Base-by-base conservation (phyloP, 1,140 invertebrate species). In the Halesus radiatus region DNA sequence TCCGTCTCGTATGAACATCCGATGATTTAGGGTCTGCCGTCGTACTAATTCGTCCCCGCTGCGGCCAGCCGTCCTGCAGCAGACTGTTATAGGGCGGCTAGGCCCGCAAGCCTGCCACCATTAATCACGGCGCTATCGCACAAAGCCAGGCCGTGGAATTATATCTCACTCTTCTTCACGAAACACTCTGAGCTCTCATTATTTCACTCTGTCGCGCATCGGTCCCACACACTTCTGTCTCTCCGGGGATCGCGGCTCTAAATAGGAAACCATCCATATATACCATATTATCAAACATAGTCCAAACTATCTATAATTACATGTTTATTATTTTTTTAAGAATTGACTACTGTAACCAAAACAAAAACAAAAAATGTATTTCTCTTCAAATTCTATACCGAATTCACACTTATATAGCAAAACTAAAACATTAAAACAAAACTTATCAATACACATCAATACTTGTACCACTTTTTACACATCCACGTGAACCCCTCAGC, bases 71-170 rank as follows among this genome's bases (percentile, higher is more conserved):
- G 29, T 32, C 29, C 68, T 8, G 37, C 54, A 26, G 13, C 10
- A 32, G 54, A 7, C 50, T 45, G 37, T 7, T 45, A 5, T 29
- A 10, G 37, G 37, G 37, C 37, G 37, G 37, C 37, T 13, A 45
- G 37, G 37, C 37, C 13, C 37, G 10, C 37, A 45, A 10, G 37
- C 8, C 37, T 13, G 37, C 45, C 20, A 58, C 72, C 72, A 75
- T 75, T 75, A 75, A 75, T 75, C 72, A 75, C 18, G 23, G 29
- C 18, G n/a, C 23, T 75, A 75, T 75, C 72, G n/a, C 72, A 75
- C 72, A 75, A 75, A 58, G 32, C 53, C 72, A 58, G 52, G 53
- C 72, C 72, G 10, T 13, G 26, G 23, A 37, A 50, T 56, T 18
- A 75, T 75, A 54, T 32, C 72, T 10, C 45, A 16, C 37, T 45